phyloP scores from a whole-genome alignment of 2,888 invertebrate genomes.

The Acleris literana region DNA sequence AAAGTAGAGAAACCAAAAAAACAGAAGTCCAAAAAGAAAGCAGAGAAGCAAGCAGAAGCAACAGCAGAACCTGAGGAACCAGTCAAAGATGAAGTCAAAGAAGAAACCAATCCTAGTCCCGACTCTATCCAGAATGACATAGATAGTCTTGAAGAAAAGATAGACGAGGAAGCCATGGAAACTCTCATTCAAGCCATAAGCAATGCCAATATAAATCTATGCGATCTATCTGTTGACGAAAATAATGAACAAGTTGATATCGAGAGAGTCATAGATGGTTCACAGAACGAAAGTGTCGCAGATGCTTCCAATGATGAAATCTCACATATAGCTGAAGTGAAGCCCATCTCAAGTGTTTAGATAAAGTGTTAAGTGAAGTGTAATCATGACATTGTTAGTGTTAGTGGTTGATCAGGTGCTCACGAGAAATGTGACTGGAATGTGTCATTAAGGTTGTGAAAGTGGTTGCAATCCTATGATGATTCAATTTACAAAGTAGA shows the following conservation, averaged over 20 bases:
- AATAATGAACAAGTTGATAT: slow-evolving; percentile 42
- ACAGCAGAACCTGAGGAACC: slow-evolving; percentile 45
- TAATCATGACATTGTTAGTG: slow-evolving; percentile 4
- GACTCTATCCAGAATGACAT: slow-evolving; percentile 20
- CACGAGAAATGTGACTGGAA: background rate
- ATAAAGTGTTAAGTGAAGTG: slow-evolving; percentile 29
- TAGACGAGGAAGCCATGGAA: slow-evolving; percentile 64
- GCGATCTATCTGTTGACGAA: slow-evolving; percentile 60
- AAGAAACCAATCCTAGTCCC: slow-evolving; percentile 41
- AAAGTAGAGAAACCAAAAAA: slow-evolving; percentile 71
- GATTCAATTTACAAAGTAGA: too few species aligned
- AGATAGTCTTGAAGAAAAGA: slow-evolving; percentile 49
- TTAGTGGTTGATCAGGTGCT: slow-evolving; percentile 19
- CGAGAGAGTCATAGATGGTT: slow-evolving; percentile 39
- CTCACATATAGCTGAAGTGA: slow-evolving; percentile 53
- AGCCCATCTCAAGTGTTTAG: slow-evolving; percentile 46
- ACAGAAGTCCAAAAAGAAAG: slow-evolving; percentile 54
- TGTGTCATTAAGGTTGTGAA: background rate
- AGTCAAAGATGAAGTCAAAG: slow-evolving; percentile 30
- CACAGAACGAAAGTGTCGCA: slow-evolving; percentile 34
- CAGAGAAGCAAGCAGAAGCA: slow-evolving; percentile 51
- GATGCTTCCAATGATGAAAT: slow-evolving; percentile 42
- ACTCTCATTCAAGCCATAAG: slow-evolving; percentile 68
- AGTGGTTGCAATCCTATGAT: too few species aligned
- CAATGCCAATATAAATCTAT: slow-evolving; percentile 62